A percentile compares a stretch with the other conserved stretches of the same genome.
phyloP scores from a whole-genome alignment of 2,888 invertebrate species.

The Thysanoteuthis rhombus region DNA sequence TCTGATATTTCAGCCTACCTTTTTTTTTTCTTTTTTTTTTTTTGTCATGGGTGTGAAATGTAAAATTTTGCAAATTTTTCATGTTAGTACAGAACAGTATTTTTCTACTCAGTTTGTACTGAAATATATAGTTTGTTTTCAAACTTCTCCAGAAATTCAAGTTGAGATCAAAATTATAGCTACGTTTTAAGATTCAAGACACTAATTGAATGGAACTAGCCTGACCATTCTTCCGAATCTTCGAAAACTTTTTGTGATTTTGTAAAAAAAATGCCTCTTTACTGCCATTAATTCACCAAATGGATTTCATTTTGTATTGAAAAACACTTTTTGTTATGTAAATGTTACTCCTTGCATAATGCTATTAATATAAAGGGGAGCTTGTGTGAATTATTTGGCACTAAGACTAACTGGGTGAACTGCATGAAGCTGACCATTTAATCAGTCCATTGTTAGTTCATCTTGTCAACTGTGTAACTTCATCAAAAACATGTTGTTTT shows the following conservation, averaged over 20 bases:
- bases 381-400: constrained; percentile 12
- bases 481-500: neutral
- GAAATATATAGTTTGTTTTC: neutral
- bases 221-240: too few species aligned
- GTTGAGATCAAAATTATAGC: too few species aligned
- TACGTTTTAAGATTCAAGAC: too few species aligned
- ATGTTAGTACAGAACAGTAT: neutral
- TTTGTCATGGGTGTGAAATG: too few species aligned
- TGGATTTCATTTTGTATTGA: too few species aligned
- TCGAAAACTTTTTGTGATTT: too few species aligned
- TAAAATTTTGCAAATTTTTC: neutral
- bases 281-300: too few species aligned
- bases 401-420: neutral
- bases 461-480: neutral
- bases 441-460: neutral
- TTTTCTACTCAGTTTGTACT: neutral
- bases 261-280: too few species aligned
- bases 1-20: neutral
- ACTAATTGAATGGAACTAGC: too few species aligned
- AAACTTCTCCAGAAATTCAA: too few species aligned
- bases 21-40: neutral
- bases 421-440: neutral
- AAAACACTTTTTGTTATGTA: too few species aligned
- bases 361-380: neutral
- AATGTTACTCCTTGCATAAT: neutral